Percentiles rank a stretch among this genome's conserved stretches.
These are phyloP conservation scores for Enteromius anoplus DNA, from an alignment of 2,797 vertebrate species.

Conservation along the genomic window DNA sequence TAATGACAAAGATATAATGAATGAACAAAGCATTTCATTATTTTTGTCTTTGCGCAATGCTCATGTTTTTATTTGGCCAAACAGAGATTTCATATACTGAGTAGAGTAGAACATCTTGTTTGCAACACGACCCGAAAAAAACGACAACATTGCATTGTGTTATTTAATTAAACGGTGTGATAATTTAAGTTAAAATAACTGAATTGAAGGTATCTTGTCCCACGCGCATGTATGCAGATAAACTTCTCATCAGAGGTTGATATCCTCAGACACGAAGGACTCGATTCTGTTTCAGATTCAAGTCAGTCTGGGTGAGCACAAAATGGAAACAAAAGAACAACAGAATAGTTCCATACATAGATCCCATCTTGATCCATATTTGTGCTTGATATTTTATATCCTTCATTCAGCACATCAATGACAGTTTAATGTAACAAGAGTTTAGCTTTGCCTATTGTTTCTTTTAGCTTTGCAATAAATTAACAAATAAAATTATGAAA, in stretches of 20 bases:
- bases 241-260: background rate
- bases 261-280: background rate
- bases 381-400: too few relatives aligned
- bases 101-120: background rate
- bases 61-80: background rate
- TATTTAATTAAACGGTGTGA: background rate
- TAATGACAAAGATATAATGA: too few relatives aligned
- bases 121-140: background rate
- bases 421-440: background rate
- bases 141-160: background rate
- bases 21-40: background rate
- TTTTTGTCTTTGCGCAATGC: too few relatives aligned
- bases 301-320: background rate
- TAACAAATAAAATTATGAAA: background rate
- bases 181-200: background rate
- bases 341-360: background rate
- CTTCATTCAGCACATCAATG: background rate
- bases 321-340: slow-evolving; percentile 1
- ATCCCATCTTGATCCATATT: background rate
- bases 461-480: background rate
- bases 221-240: background rate
- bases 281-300: background rate
- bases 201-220: background rate
- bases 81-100: background rate
- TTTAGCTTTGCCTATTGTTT: background rate